phyloP scores from a whole-genome alignment of 2,113 vertebrate genomes.

The Daboia siamensis region DNA sequence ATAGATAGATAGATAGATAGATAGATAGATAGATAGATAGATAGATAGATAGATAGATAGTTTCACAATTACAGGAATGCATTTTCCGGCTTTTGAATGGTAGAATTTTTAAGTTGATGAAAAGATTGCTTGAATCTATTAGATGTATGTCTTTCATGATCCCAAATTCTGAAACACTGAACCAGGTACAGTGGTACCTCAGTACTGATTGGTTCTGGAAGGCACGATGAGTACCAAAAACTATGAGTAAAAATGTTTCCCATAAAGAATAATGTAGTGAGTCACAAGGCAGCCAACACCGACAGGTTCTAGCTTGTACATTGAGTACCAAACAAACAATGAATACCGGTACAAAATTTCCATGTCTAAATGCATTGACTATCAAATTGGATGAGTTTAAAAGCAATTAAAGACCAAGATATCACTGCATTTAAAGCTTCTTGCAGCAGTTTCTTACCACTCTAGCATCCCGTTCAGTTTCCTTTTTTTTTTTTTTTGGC shows the following conservation, averaged over 20 bases:
- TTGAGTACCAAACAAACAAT: background rate
- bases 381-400: background rate
- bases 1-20: background rate
- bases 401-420: background rate
- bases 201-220: background rate
- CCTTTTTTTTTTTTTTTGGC: background rate
- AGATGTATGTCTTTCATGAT: background rate
- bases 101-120: background rate
- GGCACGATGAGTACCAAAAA: background rate
- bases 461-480: background rate
- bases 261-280: background rate
- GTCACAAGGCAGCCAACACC: background rate
- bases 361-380: background rate
- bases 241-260: background rate
- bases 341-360: background rate
- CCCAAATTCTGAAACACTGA: background rate
- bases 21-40: background rate
- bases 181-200: background rate
- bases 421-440: background rate
- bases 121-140: background rate
- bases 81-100: background rate
- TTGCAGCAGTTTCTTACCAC: background rate
- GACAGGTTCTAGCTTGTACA: background rate
- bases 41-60: background rate
- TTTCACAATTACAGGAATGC: background rate